Percentiles rank a stretch among this genome's conserved stretches.
These are phyloP conservation scores for Bombyx mandarina DNA, from an alignment of 1,140 invertebrate species.

Conservation along the genomic window DNA sequence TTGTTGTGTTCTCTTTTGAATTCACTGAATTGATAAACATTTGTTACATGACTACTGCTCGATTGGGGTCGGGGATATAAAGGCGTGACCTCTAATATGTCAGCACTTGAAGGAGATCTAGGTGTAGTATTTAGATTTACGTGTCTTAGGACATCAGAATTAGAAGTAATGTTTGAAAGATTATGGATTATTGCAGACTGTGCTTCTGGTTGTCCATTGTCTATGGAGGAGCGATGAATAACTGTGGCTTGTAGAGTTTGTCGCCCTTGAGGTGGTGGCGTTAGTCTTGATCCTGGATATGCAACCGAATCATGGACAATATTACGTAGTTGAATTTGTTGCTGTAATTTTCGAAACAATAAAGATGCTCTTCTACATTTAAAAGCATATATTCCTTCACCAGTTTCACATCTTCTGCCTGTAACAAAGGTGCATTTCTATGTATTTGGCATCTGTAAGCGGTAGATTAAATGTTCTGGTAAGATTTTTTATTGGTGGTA, in stretches of 20 bases:
- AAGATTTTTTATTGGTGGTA: neutral
- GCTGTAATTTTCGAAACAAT: constrained; percentile 92
- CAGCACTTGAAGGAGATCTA: constrained; percentile 68
- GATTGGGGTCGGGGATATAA: constrained; percentile 51
- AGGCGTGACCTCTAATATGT: constrained; percentile 69
- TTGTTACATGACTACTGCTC: constrained; percentile 56
- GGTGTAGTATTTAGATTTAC: constrained; percentile 48
- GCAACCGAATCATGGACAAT: constrained; percentile 73
- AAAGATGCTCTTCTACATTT: constrained; percentile 90
- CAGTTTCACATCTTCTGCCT: constrained; percentile 91
- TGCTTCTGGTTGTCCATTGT: constrained; percentile 46
- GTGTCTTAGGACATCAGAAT: constrained; percentile 27
- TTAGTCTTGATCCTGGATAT: constrained; percentile 64
- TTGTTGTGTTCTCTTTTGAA: constrained; percentile 69
- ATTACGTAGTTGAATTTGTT: constrained; percentile 80
- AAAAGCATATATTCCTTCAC: constrained; percentile 94
- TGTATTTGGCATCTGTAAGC: neutral
- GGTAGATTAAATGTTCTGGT: neutral
- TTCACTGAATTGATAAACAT: constrained; percentile 64
- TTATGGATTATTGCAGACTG: constrained; percentile 29
- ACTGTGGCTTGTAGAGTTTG: constrained; percentile 60
- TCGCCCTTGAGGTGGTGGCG: constrained; percentile 48
- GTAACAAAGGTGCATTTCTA: constrained; percentile 12
- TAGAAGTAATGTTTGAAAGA: constrained; percentile 27
- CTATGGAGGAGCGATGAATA: constrained; percentile 54